Conservation (phyloP, 2,113 vertebrate species). For the Dicrurus megarhynchus region DNA sequence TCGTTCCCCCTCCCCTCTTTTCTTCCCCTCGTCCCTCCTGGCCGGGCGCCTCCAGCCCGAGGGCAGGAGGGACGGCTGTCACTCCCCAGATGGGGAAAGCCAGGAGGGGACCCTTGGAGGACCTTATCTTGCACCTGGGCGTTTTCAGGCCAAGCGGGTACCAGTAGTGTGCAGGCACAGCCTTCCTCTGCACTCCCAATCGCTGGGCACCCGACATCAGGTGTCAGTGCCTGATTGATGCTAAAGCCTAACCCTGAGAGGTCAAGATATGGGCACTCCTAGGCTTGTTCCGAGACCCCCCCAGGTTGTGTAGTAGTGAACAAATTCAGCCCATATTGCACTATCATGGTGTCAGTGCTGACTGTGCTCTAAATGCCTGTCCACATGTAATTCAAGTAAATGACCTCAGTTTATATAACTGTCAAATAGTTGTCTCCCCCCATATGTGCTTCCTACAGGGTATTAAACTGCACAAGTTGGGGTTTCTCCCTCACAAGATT, state of each 20-base stretch:
- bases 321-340: neutral
- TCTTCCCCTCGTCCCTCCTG: neutral
- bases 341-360: neutral
- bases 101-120: too few relatives aligned
- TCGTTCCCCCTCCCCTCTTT: neutral
- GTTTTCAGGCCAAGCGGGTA: neutral
- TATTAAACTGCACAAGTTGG: neutral
- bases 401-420: neutral
- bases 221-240: too few relatives aligned
- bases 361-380: neutral
- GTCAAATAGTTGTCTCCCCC: neutral
- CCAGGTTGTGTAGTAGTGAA: rapidly evolving
- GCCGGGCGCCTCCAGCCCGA: neutral
- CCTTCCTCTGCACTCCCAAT: neutral
- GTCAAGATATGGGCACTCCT: neutral
- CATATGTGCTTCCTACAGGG: neutral
- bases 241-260: neutral
- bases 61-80: neutral
- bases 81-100: neutral
- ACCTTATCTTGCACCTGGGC: neutral
- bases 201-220: neutral
- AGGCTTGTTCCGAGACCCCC: rapidly evolving
- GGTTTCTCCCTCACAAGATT: neutral
- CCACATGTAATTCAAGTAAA: neutral
- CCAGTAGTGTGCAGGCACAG: neutral